Evolutionary conservation across 1,140 invertebrate species (phyloP).

Genomic region (Drosophila burlai): DNA sequence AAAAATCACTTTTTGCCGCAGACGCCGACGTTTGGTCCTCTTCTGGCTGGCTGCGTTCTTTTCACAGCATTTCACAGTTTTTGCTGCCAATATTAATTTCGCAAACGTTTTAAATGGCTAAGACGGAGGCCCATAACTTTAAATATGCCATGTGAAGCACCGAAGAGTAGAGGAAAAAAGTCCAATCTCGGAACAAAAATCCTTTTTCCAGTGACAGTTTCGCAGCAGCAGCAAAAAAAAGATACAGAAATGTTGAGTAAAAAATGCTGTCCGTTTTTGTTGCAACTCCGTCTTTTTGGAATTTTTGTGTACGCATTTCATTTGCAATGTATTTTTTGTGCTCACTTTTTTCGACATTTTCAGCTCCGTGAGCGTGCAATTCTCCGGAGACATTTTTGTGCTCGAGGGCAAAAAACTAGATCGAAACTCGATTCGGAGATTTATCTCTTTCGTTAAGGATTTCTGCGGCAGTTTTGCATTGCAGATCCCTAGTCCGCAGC

Average conservation of each 20-base stretch:
- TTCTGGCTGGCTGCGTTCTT: constrained; percentile 63
- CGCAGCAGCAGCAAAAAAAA: not conserved
- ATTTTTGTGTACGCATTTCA: constrained; percentile 71
- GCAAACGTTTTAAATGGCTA: constrained; percentile 81
- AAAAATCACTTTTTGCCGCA: constrained; percentile 73
- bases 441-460: constrained; percentile 83
- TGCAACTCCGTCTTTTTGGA: constrained; percentile 42
- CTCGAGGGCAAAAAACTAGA: constrained; percentile 73
- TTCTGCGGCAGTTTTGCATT: constrained; percentile 74
- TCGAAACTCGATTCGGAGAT: constrained; percentile 64
- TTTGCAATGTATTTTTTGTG: constrained; percentile 47
- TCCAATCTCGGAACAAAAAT: constrained; percentile 50
- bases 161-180: constrained; percentile 17
- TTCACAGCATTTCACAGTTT: constrained; percentile 82
- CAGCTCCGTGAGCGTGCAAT: constrained; percentile 71
- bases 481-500: constrained; percentile 63
- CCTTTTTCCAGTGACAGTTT: constrained; percentile 71
- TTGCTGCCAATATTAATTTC: constrained; percentile 82
- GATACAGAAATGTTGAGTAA: constrained; percentile 41
- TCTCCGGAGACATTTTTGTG: constrained; percentile 75
- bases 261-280: constrained; percentile 40
- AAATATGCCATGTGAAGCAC: constrained; percentile 66
- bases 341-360: constrained; percentile 38
- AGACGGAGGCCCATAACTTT: constrained; percentile 74
- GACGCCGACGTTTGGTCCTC: not conserved